Percentiles rank a stretch among this genome's conserved stretches.
Evolutionary conservation across 2,797 vertebrate species (phyloP).

Genomic region (Odontamblyopus rebecca): DNA sequence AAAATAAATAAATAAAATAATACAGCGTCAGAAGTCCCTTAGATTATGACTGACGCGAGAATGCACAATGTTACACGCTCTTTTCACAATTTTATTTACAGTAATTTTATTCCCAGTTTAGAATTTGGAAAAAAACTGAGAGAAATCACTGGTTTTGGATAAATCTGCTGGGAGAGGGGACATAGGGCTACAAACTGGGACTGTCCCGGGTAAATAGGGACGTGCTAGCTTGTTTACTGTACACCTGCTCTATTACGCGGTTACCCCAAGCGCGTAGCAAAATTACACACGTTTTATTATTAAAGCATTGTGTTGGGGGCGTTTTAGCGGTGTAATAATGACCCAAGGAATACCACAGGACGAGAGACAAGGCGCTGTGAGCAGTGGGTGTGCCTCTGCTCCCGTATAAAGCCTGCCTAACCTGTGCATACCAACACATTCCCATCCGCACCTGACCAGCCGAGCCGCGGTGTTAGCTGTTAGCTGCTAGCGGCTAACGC

Average conservation of each 20-base stretch:
- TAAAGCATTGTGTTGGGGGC: not conserved
- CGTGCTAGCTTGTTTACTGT: not conserved
- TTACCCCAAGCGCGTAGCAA: not conserved
- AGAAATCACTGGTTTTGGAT: no score
- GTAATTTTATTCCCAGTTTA: no score
- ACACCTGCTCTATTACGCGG: not conserved
- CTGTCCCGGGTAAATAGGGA: not conserved
- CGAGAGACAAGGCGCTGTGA: not conserved
- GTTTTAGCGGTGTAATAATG: not conserved
- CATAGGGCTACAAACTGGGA: no score
- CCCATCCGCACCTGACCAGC: conserved; percentile 11
- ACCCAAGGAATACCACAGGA: not conserved
- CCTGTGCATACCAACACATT: conserved; percentile 31
- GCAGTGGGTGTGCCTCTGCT: conserved; percentile 54
- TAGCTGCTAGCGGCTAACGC: no score
- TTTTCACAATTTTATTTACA: no score
- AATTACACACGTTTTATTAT: not conserved
- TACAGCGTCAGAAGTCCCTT: no score
- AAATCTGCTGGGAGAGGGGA: no score
- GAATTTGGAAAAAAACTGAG: no score
- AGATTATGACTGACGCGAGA: no score
- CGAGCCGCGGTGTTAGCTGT: not conserved
- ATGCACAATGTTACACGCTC: no score
- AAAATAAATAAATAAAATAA: no score
- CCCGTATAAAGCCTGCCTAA: conserved; percentile 46